Conservation (phyloP, 2,797 vertebrate genomes). For the Acanthurus lineatus region DNA sequence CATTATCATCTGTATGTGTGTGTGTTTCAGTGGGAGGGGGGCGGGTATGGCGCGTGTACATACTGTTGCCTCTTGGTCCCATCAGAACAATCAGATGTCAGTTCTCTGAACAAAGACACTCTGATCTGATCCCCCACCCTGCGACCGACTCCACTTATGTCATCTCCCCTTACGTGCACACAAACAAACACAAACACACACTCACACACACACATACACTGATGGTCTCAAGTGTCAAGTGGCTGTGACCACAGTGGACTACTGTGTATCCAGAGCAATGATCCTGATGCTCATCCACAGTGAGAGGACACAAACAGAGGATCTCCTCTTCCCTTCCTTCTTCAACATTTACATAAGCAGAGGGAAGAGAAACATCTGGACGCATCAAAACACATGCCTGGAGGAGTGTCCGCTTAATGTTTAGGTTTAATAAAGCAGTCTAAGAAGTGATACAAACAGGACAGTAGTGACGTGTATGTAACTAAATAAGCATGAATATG, state of each 20-base stretch:
- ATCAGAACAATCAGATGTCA: constrained; percentile 77
- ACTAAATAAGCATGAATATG: background rate
- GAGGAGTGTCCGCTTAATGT: background rate
- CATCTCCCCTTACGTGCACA: constrained; percentile 61
- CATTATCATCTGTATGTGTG: constrained; percentile 51
- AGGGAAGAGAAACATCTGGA: constrained; percentile 62
- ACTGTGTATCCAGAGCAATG: constrained; percentile 71
- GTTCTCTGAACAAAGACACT: constrained; percentile 80
- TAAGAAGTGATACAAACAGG: background rate
- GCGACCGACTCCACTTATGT: constrained; percentile 81
- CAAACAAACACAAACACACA: constrained; percentile 27
- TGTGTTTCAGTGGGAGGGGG: constrained; percentile 5
- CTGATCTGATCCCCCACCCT: constrained; percentile 74
- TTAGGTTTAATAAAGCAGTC: background rate
- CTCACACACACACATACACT: constrained; percentile 41
- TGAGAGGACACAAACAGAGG: constrained; percentile 69
- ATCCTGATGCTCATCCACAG: constrained; percentile 65
- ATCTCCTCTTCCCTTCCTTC: constrained; percentile 55
- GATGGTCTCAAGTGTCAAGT: constrained; percentile 66
- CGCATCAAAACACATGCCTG: constrained; percentile 23
- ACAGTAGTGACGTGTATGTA: background rate
- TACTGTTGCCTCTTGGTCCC: constrained; percentile 63
- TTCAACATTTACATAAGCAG: constrained; percentile 57
- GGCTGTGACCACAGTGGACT: constrained; percentile 66
- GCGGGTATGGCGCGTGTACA: constrained; percentile 18